Percentiles rank a stretch among this genome's conserved stretches.
Evolutionary conservation across 2,888 invertebrate species (phyloP).

Genomic region (Holacanthella duospinosa): DNA sequence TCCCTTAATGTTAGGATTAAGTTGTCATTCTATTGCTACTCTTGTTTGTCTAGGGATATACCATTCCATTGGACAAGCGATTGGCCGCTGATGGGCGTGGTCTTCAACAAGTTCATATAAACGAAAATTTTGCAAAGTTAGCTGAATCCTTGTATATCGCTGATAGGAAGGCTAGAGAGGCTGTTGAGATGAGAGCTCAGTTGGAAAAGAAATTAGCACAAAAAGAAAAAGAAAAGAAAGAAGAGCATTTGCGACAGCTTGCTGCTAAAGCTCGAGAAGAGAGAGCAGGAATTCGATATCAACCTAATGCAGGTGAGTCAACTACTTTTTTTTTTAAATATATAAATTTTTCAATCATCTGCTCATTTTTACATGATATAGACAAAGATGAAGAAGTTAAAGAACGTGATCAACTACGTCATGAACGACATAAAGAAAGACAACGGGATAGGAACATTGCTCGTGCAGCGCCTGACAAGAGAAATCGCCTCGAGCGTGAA

Average conservation of each 20-base stretch:
- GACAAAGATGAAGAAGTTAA: slow-evolving; percentile 59
- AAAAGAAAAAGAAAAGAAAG: slow-evolving; percentile 95
- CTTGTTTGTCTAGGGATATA: slow-evolving; percentile 69
- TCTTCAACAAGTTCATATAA: slow-evolving; percentile 91
- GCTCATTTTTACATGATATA: slow-evolving; percentile 27
- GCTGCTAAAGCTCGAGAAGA: slow-evolving; percentile 94
- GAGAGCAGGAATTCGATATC: slow-evolving; percentile 63
- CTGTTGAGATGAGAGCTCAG: slow-evolving; percentile 91
- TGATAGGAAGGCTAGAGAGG: slow-evolving; percentile 91
- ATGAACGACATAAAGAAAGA: slow-evolving; percentile 80
- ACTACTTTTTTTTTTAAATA: neutral
- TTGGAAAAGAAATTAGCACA: slow-evolving; percentile 92
- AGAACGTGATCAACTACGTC: slow-evolving; percentile 74
- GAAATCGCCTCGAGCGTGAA: slow-evolving; percentile 74
- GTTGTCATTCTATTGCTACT: slow-evolving; percentile 7
- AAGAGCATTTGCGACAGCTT: slow-evolving; percentile 81
- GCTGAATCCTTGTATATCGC: slow-evolving; percentile 97
- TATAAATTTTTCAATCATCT: neutral
- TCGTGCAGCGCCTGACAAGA: slow-evolving; percentile 87
- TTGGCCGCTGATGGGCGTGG: slow-evolving; percentile 97
- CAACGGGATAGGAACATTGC: slow-evolving; percentile 87
- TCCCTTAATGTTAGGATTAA: slow-evolving; percentile 37
- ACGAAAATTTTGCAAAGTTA: slow-evolving; percentile 97
- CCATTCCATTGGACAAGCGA: slow-evolving; percentile 94
- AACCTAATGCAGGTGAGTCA: slow-evolving; percentile 16